Evolutionary conservation across 2,797 vertebrate species (phyloP).

Genomic region (Petrocephalus schoutedeni): DNA sequence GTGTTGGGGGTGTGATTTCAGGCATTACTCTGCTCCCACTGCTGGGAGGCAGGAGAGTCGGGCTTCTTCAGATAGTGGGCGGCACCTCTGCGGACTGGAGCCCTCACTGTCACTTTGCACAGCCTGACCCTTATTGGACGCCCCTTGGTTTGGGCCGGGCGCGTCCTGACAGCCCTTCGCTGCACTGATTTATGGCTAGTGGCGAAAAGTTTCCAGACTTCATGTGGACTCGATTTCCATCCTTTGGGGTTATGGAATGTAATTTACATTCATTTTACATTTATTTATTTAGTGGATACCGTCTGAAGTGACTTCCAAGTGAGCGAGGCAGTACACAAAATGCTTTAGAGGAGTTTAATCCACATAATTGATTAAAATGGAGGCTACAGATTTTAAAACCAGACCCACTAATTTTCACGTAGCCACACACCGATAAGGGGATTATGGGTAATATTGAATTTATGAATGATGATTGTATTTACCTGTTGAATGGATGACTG

Average conservation of each 20-base stretch:
- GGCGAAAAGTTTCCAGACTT: conserved; percentile 54
- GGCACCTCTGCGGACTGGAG: conserved; percentile 51
- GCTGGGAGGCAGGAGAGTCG: conserved; percentile 28
- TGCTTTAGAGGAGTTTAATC: neutral
- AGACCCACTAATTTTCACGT: neutral
- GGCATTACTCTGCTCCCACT: conserved; percentile 57
- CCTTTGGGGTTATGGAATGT: neutral
- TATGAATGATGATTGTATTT: conserved; percentile 57
- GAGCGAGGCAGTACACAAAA: neutral
- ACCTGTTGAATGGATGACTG: conserved; percentile 56
- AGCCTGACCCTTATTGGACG: conserved; percentile 48
- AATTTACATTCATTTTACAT: neutral
- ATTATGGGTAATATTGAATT: conserved; percentile 47
- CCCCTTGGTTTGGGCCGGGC: conserved; percentile 52
- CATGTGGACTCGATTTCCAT: neutral
- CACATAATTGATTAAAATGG: neutral
- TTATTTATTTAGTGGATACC: neutral
- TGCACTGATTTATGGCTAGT: conserved; percentile 59
- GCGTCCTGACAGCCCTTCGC: conserved; percentile 63
- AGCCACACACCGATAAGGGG: conserved; percentile 16
- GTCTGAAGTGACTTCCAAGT: neutral
- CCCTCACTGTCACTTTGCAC: conserved; percentile 55
- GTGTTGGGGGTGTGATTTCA: conserved; percentile 47
- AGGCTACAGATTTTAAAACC: neutral
- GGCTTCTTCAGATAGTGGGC: conserved; percentile 29